Percentiles rank a stretch among this genome's conserved stretches.
phyloP scores from a whole-genome alignment of 1,140 invertebrate species.

The Musca vetustissima region DNA sequence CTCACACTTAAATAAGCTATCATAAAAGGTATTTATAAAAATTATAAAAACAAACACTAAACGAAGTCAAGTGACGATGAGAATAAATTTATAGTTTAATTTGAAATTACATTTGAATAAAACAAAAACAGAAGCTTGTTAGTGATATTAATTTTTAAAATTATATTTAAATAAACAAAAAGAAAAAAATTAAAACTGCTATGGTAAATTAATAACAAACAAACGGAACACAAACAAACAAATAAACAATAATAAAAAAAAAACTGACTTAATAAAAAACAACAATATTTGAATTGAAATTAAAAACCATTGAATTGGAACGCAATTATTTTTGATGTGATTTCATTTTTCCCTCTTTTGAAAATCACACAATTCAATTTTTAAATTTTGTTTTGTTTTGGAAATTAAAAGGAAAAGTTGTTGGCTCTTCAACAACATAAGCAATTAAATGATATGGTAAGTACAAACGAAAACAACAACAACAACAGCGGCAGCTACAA shows the following conservation, averaged over 20 bases:
- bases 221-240: background rate
- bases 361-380: no score
- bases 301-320: slow-evolving; percentile 1
- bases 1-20: background rate
- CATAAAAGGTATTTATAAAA: slow-evolving; percentile 16
- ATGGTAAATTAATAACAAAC: background rate
- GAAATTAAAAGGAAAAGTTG: no score
- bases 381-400: no score
- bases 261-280: slow-evolving; percentile 15
- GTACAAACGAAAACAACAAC: no score
- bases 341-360: no score
- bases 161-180: slow-evolving; percentile 13
- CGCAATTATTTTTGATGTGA: no score
- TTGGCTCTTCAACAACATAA: no score
- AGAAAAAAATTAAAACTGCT: background rate
- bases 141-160: slow-evolving; percentile 28
- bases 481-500: no score
- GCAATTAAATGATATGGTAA: no score
- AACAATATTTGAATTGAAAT: slow-evolving; percentile 9
- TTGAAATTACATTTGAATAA: slow-evolving; percentile 26
- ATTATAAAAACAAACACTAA: background rate
- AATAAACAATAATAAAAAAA: slow-evolving; percentile 12
- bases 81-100: slow-evolving; percentile 21
- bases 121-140: slow-evolving; percentile 25
- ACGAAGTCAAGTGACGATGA: background rate